phyloP scores from a whole-genome alignment of 2,888 invertebrate species.

The Drosophila putrida region DNA sequence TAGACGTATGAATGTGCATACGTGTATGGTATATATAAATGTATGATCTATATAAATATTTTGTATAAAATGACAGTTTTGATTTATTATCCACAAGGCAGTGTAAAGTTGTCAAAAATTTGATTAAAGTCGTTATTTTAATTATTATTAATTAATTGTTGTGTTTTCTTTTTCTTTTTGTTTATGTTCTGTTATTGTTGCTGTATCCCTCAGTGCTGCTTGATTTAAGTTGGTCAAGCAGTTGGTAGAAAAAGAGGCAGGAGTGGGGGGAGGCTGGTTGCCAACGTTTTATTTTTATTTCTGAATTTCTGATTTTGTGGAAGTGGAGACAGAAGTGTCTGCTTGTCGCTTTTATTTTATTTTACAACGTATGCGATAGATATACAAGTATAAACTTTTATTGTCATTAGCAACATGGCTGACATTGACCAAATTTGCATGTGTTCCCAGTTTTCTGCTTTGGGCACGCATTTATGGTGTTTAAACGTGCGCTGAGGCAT shows the following conservation, averaged over 20 bases:
- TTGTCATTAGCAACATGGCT: conserved; percentile 72
- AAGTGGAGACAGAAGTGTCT: conserved; percentile 1
- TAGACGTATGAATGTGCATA: conserved; percentile 1
- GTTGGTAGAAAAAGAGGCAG: conserved; percentile 7
- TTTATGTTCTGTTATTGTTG: conserved; percentile 3
- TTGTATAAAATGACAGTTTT: conserved; percentile 34
- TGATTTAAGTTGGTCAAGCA: neutral
- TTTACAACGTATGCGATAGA: conserved; percentile 83
- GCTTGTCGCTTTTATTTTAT: conserved; percentile 63
- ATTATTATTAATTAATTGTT: conserved; percentile 1
- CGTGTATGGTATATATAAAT: neutral
- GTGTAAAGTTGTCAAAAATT: conserved; percentile 75
- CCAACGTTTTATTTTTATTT: conserved; percentile 7
- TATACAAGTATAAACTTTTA: conserved; percentile 82
- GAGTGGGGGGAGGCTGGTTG: conserved; percentile 14
- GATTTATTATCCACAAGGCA: conserved; percentile 68
- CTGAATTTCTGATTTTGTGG: conserved; percentile 12
- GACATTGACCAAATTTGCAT: conserved; percentile 82
- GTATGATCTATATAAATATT: conserved; percentile 13
- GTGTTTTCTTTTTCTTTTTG: conserved; percentile 2
- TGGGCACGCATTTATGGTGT: conserved; percentile 84
- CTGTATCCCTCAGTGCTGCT: neutral
- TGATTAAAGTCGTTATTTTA: conserved; percentile 39
- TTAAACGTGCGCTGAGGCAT: conserved; percentile 73
- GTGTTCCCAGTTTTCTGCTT: conserved; percentile 81